A percentile compares a stretch with the other conserved stretches of the same genome.
These are phyloP conservation scores for Paraplagusia blochii DNA, from an alignment of 2,113 vertebrate genomes.

Conservation along the genomic window DNA sequence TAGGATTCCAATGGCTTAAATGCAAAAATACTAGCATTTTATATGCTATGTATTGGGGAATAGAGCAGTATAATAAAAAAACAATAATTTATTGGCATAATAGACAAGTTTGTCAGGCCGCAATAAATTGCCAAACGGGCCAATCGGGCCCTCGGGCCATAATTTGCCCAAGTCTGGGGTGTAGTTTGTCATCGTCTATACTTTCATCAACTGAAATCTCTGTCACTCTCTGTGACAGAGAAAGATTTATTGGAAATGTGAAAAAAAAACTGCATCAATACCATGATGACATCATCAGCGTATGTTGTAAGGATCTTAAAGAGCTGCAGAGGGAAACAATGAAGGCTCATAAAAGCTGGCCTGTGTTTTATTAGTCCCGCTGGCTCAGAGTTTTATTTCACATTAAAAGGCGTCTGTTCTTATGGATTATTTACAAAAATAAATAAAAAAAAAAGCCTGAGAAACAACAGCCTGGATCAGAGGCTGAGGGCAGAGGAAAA, in stretches of 20 bases:
- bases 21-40: too few species aligned
- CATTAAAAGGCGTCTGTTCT: not conserved
- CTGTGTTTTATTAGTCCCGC: conserved; percentile 8
- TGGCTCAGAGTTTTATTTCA: conserved; percentile 14
- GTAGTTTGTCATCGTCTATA: not conserved
- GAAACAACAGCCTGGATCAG: not conserved
- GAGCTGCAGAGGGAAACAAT: conserved; percentile 3
- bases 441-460: conserved; percentile 7
- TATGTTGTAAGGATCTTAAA: conserved; percentile 19
- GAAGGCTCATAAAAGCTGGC: conserved; percentile 8
- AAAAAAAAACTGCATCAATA: conserved; percentile 7
- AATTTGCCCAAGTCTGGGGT: too few species aligned
- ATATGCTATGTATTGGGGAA: too few species aligned
- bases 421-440: not conserved
- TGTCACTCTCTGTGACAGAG: conserved; percentile 31
- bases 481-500: conserved; percentile 8
- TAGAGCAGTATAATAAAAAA: too few species aligned
- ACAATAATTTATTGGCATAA: too few species aligned
- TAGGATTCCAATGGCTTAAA: too few species aligned
- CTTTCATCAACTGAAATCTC: conserved; percentile 8
- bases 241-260: conserved; percentile 17
- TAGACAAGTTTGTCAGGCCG: too few species aligned
- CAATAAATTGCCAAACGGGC: too few species aligned
- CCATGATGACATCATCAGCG: conserved; percentile 14
- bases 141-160: too few species aligned